Percentiles rank a stretch among this genome's conserved stretches.
Conservation (phyloP, 2,888 invertebrate genomes). For the Druceiella hillmani region DNA sequence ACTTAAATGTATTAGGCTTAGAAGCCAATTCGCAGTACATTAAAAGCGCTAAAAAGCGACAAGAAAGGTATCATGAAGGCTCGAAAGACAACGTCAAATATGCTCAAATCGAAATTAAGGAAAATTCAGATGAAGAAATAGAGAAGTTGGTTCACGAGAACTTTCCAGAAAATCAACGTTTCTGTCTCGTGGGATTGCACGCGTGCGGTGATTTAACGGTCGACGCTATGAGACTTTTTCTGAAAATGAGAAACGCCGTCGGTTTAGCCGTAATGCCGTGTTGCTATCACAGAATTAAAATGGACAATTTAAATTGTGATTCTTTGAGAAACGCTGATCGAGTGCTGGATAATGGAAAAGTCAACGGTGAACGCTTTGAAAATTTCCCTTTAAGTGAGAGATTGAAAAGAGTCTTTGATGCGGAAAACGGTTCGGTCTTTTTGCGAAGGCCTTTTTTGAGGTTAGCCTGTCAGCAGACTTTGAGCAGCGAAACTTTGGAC, state of each 20-base stretch:
- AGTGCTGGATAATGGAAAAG: conserved; percentile 1
- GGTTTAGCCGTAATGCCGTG: conserved; percentile 67
- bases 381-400: conserved; percentile 62
- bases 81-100: conserved; percentile 54
- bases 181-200: conserved; percentile 59
- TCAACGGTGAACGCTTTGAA: conserved; percentile 36
- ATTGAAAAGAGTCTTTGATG: conserved; percentile 37
- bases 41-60: conserved; percentile 51
- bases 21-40: conserved; percentile 57
- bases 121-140: conserved; percentile 44
- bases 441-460: conserved; percentile 63
- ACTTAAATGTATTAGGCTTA: conserved; percentile 59
- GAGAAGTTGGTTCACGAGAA: conserved; percentile 35
- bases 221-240: conserved; percentile 60
- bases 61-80: conserved; percentile 47
- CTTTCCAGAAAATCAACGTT: conserved; percentile 31
- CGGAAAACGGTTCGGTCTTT: conserved; percentile 35
- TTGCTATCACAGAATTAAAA: conserved; percentile 69
- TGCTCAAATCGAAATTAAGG: conserved; percentile 50
- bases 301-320: conserved; percentile 21
- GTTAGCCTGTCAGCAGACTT: conserved; percentile 64
- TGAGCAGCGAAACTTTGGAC: conserved; percentile 46
- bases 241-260: conserved; percentile 49
- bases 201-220: conserved; percentile 74
- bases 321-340: neutral